These are phyloP conservation scores for Eptatretus burgeri DNA, from an alignment of 2,113 vertebrate genomes.

Conservation along the genomic window DNA sequence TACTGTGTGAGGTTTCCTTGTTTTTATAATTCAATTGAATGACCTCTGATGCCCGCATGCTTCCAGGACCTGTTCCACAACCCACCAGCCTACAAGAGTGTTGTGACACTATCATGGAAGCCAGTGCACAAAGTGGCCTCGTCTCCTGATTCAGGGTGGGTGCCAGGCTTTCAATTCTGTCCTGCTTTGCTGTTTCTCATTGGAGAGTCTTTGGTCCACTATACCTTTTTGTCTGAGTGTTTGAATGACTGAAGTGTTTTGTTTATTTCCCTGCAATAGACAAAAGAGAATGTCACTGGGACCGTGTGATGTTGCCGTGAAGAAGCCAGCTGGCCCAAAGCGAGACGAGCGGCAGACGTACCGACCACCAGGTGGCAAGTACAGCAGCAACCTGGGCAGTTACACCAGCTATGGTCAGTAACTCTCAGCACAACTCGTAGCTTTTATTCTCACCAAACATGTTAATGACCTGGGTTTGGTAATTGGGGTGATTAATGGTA, in stretches of 20 bases:
- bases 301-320: conserved; percentile 41
- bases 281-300: conserved; percentile 45
- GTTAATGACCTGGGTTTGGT: too few relatives aligned
- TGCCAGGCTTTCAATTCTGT: conserved; percentile 4
- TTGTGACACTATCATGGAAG: conserved; percentile 85
- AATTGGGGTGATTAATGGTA: too few relatives aligned
- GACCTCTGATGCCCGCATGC: neutral
- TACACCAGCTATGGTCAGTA: conserved; percentile 67
- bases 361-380: conserved; percentile 90
- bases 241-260: neutral
- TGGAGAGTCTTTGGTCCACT: neutral
- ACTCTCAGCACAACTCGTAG: neutral
- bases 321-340: conserved; percentile 41
- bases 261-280: conserved; percentile 15
- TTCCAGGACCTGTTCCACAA: conserved; percentile 91
- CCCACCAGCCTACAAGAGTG: conserved; percentile 92
- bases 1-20: too few relatives aligned
- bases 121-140: conserved; percentile 41
- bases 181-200: neutral
- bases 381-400: conserved; percentile 50
- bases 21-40: too few relatives aligned
- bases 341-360: conserved; percentile 84
- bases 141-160: conserved; percentile 32
- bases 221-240: neutral
- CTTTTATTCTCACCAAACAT: neutral